Base-by-base conservation (phyloP, 2,888 invertebrate species). In the Mayetiola destructor region DNA sequence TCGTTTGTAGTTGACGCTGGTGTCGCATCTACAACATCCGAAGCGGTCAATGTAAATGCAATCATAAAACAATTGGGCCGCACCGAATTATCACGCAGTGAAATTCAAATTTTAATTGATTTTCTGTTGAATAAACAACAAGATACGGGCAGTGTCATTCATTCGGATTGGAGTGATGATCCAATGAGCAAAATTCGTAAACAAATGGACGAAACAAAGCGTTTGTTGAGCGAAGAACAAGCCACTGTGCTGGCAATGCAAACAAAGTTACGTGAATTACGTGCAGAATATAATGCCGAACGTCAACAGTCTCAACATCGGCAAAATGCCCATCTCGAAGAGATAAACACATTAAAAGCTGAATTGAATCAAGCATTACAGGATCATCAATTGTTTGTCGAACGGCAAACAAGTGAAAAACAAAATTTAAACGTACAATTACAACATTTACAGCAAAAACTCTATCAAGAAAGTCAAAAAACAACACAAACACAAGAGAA, bases 131-230 rank as follows among this genome's bases (percentile, higher is more conserved):
- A 91, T 75, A 90, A 90, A 69, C 91, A 91, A 70, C 83, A 88
- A 69, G 84, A 84, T 69, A 84, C 84, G 60, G 76, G 81, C 62
- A 81, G 84, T 0, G 68, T 71, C 29, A 77, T 82, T 62, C 81
- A 85, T 66, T 82, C 87, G 2, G 90, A 91, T 66, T 90, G 90
- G 90, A 83, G 82, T 56, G 88, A 89, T 80, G 92, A 93, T 69
- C 88, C 90, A 1, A 80, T 90, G 61, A 85, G 87, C 63, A 86
- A 88, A 66, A 68, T 93, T 63, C 89, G 88, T 70, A 91, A 88
- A 64, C 91, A 93, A 69, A 73, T 94, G 29, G 85, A 87, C 21
- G 92, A 93, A 62, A 89, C 88, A 66, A 91, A 90, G 63, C 85
- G 85, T 63, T 79, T 81, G 1, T 70, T 89, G 4, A 70, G 77